phyloP scores from a whole-genome alignment of 2,888 invertebrate genomes.

The Eumacrocentrus americanus region DNA sequence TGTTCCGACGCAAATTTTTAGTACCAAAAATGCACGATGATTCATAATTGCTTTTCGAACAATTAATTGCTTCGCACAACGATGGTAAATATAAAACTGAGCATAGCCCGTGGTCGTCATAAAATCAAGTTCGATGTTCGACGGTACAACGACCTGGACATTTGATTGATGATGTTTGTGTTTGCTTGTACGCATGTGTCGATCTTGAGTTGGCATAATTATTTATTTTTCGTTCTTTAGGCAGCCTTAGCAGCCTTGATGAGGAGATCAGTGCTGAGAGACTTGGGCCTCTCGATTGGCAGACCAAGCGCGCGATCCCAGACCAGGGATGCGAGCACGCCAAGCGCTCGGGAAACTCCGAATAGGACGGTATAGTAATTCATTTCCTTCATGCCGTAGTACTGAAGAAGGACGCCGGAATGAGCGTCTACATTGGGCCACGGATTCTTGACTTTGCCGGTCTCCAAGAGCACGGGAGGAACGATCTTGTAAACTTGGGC shows the following conservation, averaged over 20 bases:
- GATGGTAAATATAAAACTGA: constrained; percentile 20
- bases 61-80: constrained; percentile 9
- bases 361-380: constrained; percentile 90
- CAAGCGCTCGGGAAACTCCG: constrained; percentile 86
- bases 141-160: neutral
- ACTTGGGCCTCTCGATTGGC: constrained; percentile 85
- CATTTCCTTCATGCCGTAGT: constrained; percentile 88
- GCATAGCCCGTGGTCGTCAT: constrained; percentile 19
- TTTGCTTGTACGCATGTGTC: constrained; percentile 13
- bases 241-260: constrained; percentile 56
- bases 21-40: constrained; percentile 1
- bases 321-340: constrained; percentile 78
- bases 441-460: constrained; percentile 96
- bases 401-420: constrained; percentile 78
- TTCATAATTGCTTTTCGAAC: constrained; percentile 23
- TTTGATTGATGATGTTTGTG: constrained; percentile 8
- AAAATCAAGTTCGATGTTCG: constrained; percentile 13
- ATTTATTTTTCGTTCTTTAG: constrained; percentile 37
- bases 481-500: constrained; percentile 90
- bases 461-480: constrained; percentile 88
- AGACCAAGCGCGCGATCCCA: constrained; percentile 85
- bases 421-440: constrained; percentile 99
- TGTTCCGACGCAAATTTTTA: neutral
- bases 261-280: constrained; percentile 65
- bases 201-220: constrained; percentile 16